These are phyloP conservation scores for Chelonoidis abingdonii DNA, from an alignment of 2,113 vertebrate species.

Conservation along the genomic window DNA sequence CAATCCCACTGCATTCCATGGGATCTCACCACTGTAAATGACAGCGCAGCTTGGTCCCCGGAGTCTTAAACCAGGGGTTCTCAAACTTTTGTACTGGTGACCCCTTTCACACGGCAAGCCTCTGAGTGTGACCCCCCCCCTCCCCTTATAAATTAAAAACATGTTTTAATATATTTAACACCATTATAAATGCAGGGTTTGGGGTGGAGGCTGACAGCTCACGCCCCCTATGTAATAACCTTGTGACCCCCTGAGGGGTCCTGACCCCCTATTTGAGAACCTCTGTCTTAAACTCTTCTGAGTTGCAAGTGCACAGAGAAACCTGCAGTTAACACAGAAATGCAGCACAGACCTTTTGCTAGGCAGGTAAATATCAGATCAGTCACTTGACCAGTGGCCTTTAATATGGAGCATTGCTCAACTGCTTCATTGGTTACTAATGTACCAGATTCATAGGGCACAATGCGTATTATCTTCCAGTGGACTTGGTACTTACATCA, in stretches of 20 bases:
- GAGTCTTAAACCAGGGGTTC: neutral
- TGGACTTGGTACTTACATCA: neutral
- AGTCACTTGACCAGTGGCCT: rapidly evolving
- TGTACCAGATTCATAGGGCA: neutral
- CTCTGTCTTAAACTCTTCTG: neutral
- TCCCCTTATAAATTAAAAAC: too few relatives aligned
- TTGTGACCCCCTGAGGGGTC: too few relatives aligned
- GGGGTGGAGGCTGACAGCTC: too few relatives aligned
- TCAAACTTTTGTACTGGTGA: too few relatives aligned
- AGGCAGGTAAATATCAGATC: neutral
- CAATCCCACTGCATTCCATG: neutral
- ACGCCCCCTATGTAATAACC: too few relatives aligned
- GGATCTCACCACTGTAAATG: neutral
- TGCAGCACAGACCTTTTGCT: neutral
- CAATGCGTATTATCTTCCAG: neutral
- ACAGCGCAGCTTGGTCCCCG: neutral
- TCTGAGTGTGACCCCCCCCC: too few relatives aligned
- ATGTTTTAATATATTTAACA: too few relatives aligned
- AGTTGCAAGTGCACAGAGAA: neutral
- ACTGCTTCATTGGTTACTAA: neutral
- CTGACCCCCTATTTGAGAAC: too few relatives aligned
- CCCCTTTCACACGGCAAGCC: too few relatives aligned
- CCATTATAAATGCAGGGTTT: too few relatives aligned
- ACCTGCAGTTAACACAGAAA: neutral
- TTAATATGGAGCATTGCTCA: neutral